Evolutionary conservation across 2,888 invertebrate species (phyloP).

Genomic region (Pristionchus mayeri): DNA sequence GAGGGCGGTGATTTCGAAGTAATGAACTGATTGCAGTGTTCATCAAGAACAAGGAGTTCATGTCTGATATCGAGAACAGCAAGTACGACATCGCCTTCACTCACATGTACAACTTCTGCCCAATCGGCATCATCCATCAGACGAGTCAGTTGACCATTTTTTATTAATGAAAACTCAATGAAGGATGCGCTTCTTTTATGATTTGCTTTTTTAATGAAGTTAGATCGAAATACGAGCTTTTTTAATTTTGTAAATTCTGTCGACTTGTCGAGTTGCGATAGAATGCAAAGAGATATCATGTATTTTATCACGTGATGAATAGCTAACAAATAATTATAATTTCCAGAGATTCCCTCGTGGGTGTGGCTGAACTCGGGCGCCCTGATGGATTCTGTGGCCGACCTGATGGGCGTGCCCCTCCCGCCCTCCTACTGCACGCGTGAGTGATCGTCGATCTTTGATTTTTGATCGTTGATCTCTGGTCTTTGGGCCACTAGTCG

Average conservation of each 20-base stretch:
- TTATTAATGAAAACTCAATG: neutral
- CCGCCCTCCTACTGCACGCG: conserved; percentile 67
- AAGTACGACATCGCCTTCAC: conserved; percentile 70
- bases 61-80: conserved; percentile 57
- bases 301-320: too few relatives aligned
- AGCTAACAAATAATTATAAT: neutral
- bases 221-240: too few relatives aligned
- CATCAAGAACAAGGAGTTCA: conserved; percentile 58
- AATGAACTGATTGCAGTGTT: conserved; percentile 49
- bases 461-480: too few relatives aligned
- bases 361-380: conserved; percentile 63
- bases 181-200: too few relatives aligned
- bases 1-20: neutral
- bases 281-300: too few relatives aligned
- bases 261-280: too few relatives aligned
- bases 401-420: conserved; percentile 62
- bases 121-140: conserved; percentile 56
- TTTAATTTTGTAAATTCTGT: too few relatives aligned
- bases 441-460: conserved; percentile 36
- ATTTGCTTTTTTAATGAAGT: too few relatives aligned
- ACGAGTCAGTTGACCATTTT: conserved; percentile 42
- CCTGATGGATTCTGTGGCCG: conserved; percentile 66
- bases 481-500: too few relatives aligned
- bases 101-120: conserved; percentile 60
- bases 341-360: conserved; percentile 59